Base-by-base conservation (phyloP, 2,113 vertebrate species). In the Psephotus haematonotus region DNA sequence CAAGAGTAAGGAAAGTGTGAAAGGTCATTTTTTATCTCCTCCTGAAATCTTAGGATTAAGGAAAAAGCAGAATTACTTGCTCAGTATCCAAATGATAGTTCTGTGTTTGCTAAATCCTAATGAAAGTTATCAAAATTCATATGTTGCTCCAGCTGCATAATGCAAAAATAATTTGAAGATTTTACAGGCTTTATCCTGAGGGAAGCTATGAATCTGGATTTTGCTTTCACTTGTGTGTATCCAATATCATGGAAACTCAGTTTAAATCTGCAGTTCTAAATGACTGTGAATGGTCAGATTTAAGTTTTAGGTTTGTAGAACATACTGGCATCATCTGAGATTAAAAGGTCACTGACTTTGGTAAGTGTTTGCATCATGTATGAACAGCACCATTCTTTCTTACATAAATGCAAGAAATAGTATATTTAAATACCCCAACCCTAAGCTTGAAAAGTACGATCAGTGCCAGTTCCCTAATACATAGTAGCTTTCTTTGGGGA, bases 311-410 rank as follows among this genome's bases (percentile, higher is more conserved):
- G 8, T 88, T 43, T 75, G 17, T 64, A 43, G 8, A 77, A 70
- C 55, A 35, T 49, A 24, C 39, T 87, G 80, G 16, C 22, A 47
- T 81, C 88, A 62, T 17, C 27, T 39, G 69, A 91, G 60, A 74
- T 47, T 95, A 71, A 90, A 97, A 97, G 80, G 90, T 97, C 88
- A 86, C 67, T 72, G 27, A 52, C 68, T 93, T 92, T 12, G 7
- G 68, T 87, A 63, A 43, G 35, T 41, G 68, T 90, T 86, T 67
- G 46, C 33, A 57, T 78, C 79, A 44, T 4, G 7, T 44, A 67
- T 71, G 72, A 91, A 93, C 67, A 91, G 11, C 39, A 78, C 3
- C 8, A 2, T 50, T 74, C 28, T 80, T 93, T 74, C 68, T 67
- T 44, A 28, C n/a, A 50, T 46, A 59, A 83, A 67, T 28, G 29